phyloP scores from a whole-genome alignment of 2,797 vertebrate species.

The Nannoperca obscura region DNA sequence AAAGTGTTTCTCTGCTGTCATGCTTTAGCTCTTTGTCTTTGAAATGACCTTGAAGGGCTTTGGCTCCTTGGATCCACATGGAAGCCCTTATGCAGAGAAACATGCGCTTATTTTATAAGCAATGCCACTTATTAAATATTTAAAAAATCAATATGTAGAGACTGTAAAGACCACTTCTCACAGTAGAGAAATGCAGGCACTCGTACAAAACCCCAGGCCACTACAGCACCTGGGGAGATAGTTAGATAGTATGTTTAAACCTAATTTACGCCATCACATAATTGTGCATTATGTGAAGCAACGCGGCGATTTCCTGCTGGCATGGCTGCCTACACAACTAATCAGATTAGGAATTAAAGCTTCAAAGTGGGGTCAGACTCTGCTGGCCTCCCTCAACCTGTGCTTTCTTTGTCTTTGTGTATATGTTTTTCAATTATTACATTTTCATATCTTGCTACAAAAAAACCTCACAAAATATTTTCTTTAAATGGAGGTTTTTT shows the following conservation, averaged over 20 bases:
- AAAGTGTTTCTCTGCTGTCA: conserved; percentile 36
- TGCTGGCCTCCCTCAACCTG: not conserved
- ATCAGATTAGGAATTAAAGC: conserved; percentile 6
- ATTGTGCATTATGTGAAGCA: conserved; percentile 21
- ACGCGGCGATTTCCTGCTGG: not conserved
- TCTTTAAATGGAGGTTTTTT: not conserved
- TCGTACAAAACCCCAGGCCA: not conserved
- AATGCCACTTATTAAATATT: conserved; percentile 38
- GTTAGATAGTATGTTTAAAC: conserved; percentile 12
- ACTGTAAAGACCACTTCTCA: conserved; percentile 18
- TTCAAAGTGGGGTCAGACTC: conserved; percentile 18
- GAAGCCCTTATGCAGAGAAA: conserved; percentile 47
- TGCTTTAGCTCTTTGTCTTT: conserved; percentile 34
- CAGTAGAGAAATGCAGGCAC: conserved; percentile 21
- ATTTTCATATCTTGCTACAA: not conserved
- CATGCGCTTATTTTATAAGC: conserved; percentile 56
- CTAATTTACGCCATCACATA: conserved; percentile 36
- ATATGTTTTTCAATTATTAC: not conserved
- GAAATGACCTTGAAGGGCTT: conserved; percentile 70
- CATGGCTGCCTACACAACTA: conserved; percentile 10
- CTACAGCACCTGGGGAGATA: conserved; percentile 14
- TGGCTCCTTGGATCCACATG: conserved; percentile 34
- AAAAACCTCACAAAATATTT: not conserved
- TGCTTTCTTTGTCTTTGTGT: not conserved
- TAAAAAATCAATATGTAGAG: conserved; percentile 10